These are phyloP conservation scores for Channa striata DNA, from an alignment of 2,797 vertebrate species.

Conservation along the genomic window DNA sequence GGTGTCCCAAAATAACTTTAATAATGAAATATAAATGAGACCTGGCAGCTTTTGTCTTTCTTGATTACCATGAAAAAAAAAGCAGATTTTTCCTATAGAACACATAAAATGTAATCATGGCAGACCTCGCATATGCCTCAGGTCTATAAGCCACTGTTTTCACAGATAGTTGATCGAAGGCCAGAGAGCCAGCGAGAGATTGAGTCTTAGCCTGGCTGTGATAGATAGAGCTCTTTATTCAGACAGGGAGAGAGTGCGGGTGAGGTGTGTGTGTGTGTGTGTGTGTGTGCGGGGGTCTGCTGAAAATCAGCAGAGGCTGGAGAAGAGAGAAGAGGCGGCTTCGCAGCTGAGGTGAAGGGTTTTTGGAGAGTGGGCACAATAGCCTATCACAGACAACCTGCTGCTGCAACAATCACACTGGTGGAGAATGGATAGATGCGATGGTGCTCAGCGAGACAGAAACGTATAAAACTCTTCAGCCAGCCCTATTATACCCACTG, in stretches of 20 bases:
- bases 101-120: slow-evolving; percentile 67
- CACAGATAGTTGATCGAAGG: slow-evolving; percentile 71
- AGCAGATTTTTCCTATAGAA: slow-evolving; percentile 45
- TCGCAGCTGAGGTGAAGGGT: slow-evolving; percentile 70
- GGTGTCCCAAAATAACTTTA: too few relatives aligned
- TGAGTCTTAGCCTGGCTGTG: slow-evolving; percentile 69
- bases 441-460: slow-evolving; percentile 72
- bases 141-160: slow-evolving; percentile 68
- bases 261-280: not conserved
- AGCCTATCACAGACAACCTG: slow-evolving; percentile 77
- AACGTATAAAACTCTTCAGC: slow-evolving; percentile 80
- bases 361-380: slow-evolving; percentile 76
- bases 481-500: slow-evolving; percentile 79
- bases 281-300: slow-evolving; percentile 14
- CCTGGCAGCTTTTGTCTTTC: too few relatives aligned
- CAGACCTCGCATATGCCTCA: slow-evolving; percentile 50
- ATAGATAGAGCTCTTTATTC: slow-evolving; percentile 77
- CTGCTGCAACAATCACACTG: slow-evolving; percentile 76
- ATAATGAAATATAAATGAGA: too few relatives aligned
- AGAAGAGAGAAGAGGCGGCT: slow-evolving; percentile 62
- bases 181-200: slow-evolving; percentile 59
- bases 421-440: slow-evolving; percentile 71
- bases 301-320: slow-evolving; percentile 61
- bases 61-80: too few relatives aligned
- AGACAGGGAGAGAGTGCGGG: slow-evolving; percentile 35